Base-by-base conservation (phyloP, 2,888 invertebrate species). In the Eilema griseolum region DNA sequence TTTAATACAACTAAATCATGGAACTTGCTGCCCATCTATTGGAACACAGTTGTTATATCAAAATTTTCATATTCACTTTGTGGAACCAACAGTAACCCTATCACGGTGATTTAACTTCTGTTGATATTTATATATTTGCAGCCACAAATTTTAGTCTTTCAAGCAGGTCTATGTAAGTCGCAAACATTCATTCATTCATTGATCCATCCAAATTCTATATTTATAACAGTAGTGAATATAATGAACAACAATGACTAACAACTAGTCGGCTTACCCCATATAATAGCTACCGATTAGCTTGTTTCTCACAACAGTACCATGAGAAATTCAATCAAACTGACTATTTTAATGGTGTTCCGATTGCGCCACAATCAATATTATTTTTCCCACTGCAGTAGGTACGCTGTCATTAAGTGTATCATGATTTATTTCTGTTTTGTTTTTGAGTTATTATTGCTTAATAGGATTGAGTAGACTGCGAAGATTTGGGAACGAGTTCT, bases 261-360 rank as follows among this genome's bases (percentile, higher is more conserved):
- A 77, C 73, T 71, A 24, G 70, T 63, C 60, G 67, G 61, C 67
- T 78, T 73, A 82, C 78, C 83, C 76, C 70, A 59, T 68, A 78
- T 85, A 77, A 83, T 80, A 69, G 85, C 88, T 87, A 86, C 87
- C 85, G 86, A 89, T 89, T 88, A 88, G 81, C 83, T 78, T 75
- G 83, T 82, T 89, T 89, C 90, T 89, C 90, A 89, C 89, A 89
- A 84, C 76, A 82, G 79, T 80, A 80, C 85, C 92, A 88, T 92
- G 92, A 89, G 92, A 93, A 92, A 89, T 88, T 89, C 93, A 92
- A 93, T 93, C 92, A 90, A 85, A 85, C 85, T 71, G 85, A 86
- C 86, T 88, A 92, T 92, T 89, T 91, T 92, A 92, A 93, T 91
- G 90, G 85, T 78, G 77, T 86, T 84, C 84, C 89, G 87, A 91